These are phyloP conservation scores for Amphibalanus amphitrite DNA, from an alignment of 1,140 invertebrate species.

Conservation along the genomic window DNA sequence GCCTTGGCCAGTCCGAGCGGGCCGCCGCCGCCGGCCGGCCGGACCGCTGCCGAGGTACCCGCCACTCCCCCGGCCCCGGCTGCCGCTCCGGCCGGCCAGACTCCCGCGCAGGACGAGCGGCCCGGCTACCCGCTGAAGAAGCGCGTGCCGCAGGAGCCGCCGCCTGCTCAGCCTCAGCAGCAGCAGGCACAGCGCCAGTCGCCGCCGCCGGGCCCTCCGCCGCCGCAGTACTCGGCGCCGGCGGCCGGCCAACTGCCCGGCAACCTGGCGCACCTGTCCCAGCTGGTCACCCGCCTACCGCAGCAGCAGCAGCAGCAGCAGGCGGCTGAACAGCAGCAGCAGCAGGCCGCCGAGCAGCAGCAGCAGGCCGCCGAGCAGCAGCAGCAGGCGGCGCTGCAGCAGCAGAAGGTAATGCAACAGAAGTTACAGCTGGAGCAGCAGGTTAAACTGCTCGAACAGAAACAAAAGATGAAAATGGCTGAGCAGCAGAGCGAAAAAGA, in stretches of 20 bases:
- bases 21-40: too few relatives aligned
- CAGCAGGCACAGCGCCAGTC: not conserved
- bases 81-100: not conserved
- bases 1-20: too few relatives aligned
- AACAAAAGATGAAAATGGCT: not conserved
- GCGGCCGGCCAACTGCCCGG: not conserved
- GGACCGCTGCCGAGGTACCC: not conserved
- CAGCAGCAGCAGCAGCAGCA: not conserved
- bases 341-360: not conserved
- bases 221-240: not conserved
- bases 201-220: not conserved
- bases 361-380: not conserved
- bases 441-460: not conserved
- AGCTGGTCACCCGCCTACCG: slow-evolving; percentile 1
- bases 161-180: not conserved
- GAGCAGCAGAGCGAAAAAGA: not conserved
- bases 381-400: not conserved
- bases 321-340: too few relatives aligned
- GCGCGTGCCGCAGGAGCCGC: not conserved
- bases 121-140: not conserved
- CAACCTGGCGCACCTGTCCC: not conserved
- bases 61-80: not conserved
- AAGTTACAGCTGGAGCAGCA: not conserved
- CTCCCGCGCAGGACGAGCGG: not conserved
- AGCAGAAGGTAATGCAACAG: not conserved